Evolutionary conservation across 2,888 invertebrate genomes (phyloP).

Genomic region (Diaperis boleti): DNA sequence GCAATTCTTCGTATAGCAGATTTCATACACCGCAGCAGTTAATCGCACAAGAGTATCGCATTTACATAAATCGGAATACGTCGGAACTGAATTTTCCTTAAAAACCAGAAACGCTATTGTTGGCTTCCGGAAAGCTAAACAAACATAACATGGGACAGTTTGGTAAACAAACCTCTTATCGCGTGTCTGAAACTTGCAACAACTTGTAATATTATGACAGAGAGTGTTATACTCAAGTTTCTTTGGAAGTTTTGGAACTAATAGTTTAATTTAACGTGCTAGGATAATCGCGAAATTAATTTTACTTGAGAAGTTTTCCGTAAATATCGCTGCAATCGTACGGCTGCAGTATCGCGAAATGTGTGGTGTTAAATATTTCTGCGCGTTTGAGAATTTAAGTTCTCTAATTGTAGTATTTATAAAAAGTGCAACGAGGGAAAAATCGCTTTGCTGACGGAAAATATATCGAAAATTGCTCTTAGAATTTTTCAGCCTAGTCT

Average conservation of each 20-base stretch:
- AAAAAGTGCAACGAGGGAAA: not conserved
- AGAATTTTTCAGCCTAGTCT: not conserved
- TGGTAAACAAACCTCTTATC: constrained; percentile 12
- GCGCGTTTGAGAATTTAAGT: constrained; percentile 1
- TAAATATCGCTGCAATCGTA: not conserved
- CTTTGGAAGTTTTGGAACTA: not conserved
- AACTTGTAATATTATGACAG: not conserved
- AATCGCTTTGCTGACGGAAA: not conserved
- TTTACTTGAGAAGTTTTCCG: no score
- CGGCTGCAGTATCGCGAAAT: not conserved
- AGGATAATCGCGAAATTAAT: no score
- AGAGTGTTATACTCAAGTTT: not conserved
- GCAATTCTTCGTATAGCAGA: not conserved
- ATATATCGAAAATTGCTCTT: no score
- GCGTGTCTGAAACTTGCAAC: not conserved
- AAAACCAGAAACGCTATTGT: no score
- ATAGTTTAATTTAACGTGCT: not conserved
- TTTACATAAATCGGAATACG: not conserved
- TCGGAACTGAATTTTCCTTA: not conserved
- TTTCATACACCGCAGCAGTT: no score
- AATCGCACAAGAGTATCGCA: no score
- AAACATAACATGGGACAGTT: constrained; percentile 11
- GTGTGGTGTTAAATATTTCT: not conserved
- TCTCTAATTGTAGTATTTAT: constrained; percentile 6
- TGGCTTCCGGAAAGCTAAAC: not conserved